Conservation (phyloP, 2,888 invertebrate species). For the Synanthedon andrenaeformis region DNA sequence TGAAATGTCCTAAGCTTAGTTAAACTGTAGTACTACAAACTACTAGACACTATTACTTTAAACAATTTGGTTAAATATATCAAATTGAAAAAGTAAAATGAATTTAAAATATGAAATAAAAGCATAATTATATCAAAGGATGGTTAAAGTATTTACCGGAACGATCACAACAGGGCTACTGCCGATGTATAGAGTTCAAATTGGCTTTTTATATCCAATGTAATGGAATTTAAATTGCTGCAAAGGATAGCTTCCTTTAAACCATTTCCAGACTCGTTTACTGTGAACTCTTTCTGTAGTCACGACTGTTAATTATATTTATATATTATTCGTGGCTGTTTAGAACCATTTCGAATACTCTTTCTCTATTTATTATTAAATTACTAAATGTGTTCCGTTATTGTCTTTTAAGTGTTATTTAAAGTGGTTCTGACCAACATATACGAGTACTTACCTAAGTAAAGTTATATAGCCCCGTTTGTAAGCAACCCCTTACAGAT, state of each 20-base stretch:
- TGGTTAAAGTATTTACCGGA: slow-evolving; percentile 24
- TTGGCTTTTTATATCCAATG: slow-evolving; percentile 50
- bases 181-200: slow-evolving; percentile 30
- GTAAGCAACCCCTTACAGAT: too few species aligned
- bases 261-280: slow-evolving; percentile 41
- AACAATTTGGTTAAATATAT: slow-evolving; percentile 11
- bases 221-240: slow-evolving; percentile 57
- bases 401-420: too few species aligned
- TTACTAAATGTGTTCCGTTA: too few species aligned
- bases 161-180: slow-evolving; percentile 13
- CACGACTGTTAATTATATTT: slow-evolving; percentile 55
- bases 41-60: too few species aligned
- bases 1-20: too few species aligned
- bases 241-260: slow-evolving; percentile 47
- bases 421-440: too few species aligned
- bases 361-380: too few species aligned
- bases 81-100: slow-evolving; percentile 7
- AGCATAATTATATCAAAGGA: too few species aligned
- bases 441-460: too few species aligned
- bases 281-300: slow-evolving; percentile 40
- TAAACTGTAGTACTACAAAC: too few species aligned
- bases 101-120: too few species aligned
- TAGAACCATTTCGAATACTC: not conserved
- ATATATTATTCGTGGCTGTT: slow-evolving; percentile 21
- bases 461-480: too few species aligned